phyloP scores from a whole-genome alignment of 2,113 vertebrate species.

The Leptosomus discolor region DNA sequence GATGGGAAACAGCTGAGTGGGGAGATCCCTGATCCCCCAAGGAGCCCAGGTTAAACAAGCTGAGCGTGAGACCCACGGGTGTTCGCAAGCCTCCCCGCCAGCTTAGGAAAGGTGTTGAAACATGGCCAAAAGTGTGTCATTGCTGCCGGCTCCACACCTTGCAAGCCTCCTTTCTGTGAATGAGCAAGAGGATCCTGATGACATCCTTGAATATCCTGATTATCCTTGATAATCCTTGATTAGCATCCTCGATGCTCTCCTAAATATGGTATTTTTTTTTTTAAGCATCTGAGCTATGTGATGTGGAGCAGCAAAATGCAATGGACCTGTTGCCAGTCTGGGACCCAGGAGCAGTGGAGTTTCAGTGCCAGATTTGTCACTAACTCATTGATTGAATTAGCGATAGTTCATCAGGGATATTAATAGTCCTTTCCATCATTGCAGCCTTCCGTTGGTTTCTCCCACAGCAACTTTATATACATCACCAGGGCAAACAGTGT shows the following conservation, averaged over 20 bases:
- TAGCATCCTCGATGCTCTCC: neutral
- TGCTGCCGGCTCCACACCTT: rapidly evolving
- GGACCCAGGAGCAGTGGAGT: neutral
- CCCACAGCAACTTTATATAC: neutral
- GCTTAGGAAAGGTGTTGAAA: neutral
- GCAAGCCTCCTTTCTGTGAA: neutral
- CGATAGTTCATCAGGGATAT: neutral
- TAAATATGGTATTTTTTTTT: neutral
- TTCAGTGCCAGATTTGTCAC: neutral
- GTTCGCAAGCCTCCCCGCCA: neutral
- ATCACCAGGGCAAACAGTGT: neutral
- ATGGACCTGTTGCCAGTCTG: neutral
- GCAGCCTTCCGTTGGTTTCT: neutral
- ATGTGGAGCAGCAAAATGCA: neutral
- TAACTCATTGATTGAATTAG: neutral
- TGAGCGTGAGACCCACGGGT: neutral
- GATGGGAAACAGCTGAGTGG: slow-evolving; percentile 57
- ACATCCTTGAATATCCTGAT: neutral
- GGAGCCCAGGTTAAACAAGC: neutral
- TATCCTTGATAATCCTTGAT: neutral
- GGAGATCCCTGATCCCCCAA: neutral
- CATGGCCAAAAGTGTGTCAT: rapidly evolving
- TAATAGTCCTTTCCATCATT: neutral
- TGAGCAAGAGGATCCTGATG: neutral
- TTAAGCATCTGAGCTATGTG: neutral